These are phyloP conservation scores for Myotis vivesi DNA, from an alignment of 2,797 vertebrate species.

Conservation along the genomic window DNA sequence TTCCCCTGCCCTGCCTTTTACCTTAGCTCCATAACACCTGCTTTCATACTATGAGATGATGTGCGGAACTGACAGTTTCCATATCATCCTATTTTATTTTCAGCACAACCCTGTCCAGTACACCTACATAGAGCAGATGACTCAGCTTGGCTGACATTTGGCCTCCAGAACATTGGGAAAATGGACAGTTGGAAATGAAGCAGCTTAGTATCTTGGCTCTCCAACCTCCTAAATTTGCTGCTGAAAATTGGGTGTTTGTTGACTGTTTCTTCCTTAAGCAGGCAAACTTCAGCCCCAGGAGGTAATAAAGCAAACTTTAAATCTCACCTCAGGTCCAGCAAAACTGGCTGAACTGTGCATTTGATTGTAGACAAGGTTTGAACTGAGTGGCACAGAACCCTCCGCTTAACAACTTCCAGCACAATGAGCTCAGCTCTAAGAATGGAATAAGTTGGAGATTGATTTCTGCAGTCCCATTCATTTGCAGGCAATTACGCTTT, in stretches of 20 bases:
- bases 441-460: background rate
- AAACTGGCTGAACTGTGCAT: background rate
- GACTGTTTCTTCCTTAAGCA: background rate
- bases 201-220: background rate
- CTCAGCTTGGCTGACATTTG: background rate
- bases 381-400: background rate
- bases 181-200: background rate
- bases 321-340: background rate
- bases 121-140: background rate
- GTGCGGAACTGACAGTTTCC: background rate
- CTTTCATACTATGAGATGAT: background rate
- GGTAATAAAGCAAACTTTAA: slow-evolving; percentile 19
- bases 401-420: background rate
- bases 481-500: slow-evolving; percentile 15
- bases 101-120: background rate
- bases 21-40: background rate
- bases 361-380: background rate
- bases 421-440: background rate
- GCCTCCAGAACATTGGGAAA: background rate
- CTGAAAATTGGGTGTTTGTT: background rate
- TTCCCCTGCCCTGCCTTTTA: background rate
- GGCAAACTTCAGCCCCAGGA: slow-evolving; percentile 13
- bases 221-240: background rate
- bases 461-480: background rate
- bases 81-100: background rate